These are phyloP conservation scores for Acleris literana DNA, from an alignment of 2,888 invertebrate genomes.

Conservation along the genomic window DNA sequence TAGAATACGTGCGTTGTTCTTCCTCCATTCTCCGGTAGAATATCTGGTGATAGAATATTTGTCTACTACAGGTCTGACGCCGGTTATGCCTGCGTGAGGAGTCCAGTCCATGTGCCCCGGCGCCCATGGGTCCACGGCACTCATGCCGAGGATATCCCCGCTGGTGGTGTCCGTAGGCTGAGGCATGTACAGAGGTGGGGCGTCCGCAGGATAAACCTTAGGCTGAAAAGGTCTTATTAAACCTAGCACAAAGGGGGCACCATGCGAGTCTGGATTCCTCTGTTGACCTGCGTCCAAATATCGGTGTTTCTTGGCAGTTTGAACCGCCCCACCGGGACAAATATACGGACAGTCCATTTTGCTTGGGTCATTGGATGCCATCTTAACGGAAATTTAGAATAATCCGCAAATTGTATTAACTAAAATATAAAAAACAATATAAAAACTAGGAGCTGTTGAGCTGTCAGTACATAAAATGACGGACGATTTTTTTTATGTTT, in stretches of 20 bases:
- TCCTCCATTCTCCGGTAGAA: constrained; percentile 89
- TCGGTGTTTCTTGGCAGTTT: no score
- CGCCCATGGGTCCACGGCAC: constrained; percentile 87
- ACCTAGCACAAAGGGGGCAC: constrained; percentile 65
- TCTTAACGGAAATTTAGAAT: constrained; percentile 54
- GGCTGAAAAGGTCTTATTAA: constrained; percentile 59
- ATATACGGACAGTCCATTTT: constrained; percentile 62
- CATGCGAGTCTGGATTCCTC: constrained; percentile 45
- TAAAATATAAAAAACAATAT: constrained; percentile 18
- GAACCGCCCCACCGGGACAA: no score
- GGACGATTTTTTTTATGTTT: background rate
- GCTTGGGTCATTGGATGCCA: constrained; percentile 44
- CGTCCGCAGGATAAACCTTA: constrained; percentile 59
- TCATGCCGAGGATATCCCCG: constrained; percentile 72
- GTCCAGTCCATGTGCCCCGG: constrained; percentile 90
- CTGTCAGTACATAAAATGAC: constrained; percentile 4
- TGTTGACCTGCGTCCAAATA: constrained; percentile 48
- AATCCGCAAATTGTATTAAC: constrained; percentile 4
- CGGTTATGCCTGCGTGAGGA: constrained; percentile 88
- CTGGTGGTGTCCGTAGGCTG: constrained; percentile 72
- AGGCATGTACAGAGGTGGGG: constrained; percentile 71
- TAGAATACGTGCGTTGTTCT: constrained; percentile 81
- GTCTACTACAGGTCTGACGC: constrained; percentile 90
- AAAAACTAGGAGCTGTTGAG: constrained; percentile 17
- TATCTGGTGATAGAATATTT: constrained; percentile 90